phyloP scores from a whole-genome alignment of 2,888 invertebrate species.

The Mythimna impura region DNA sequence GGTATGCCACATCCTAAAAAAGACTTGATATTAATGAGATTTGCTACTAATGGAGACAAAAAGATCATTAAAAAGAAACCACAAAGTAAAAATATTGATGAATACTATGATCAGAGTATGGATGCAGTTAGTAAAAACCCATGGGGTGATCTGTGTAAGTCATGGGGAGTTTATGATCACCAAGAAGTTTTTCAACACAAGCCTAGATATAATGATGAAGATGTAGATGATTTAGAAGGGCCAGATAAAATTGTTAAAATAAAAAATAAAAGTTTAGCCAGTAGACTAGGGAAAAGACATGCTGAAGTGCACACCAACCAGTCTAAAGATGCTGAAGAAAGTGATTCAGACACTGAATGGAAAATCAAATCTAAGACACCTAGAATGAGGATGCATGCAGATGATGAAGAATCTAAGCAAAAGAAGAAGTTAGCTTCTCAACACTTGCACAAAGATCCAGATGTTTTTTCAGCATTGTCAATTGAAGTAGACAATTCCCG shows the following conservation, averaged over 20 bases:
- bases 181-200: conserved; percentile 88
- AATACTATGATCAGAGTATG: conserved; percentile 74
- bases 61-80: conserved; percentile 90
- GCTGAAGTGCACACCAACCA: conserved; percentile 66
- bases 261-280: conserved; percentile 83
- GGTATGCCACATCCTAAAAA: conserved; percentile 92
- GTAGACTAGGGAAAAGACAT: conserved; percentile 80
- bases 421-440: conserved; percentile 74
- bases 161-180: conserved; percentile 92
- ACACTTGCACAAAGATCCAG: conserved; percentile 67
- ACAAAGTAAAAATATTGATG: conserved; percentile 68
- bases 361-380: conserved; percentile 92
- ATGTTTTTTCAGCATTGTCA: conserved; percentile 82
- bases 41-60: conserved; percentile 94
- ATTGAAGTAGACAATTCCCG: conserved; percentile 84
- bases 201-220: conserved; percentile 76
- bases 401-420: conserved; percentile 94
- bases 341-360: conserved; percentile 90
- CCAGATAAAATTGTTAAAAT: conserved; percentile 73
- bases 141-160: conserved; percentile 93
- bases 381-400: conserved; percentile 97
- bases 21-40: conserved; percentile 93
- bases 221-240: conserved; percentile 72
- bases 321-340: conserved; percentile 80
- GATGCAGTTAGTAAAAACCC: conserved; percentile 91